Conservation (phyloP, 1,140 invertebrate species). For the Trachymyrmex cornetzi region DNA sequence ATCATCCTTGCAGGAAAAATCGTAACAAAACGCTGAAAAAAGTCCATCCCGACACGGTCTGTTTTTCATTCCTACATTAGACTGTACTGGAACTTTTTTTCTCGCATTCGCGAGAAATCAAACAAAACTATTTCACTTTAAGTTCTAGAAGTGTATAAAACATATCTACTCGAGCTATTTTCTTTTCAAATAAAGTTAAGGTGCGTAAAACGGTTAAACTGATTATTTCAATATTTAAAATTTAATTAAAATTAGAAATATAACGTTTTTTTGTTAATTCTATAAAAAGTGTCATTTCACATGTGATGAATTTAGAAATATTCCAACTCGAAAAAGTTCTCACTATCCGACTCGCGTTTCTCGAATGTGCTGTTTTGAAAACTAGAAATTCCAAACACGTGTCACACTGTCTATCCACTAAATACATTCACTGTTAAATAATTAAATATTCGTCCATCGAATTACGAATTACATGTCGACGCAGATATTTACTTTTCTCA, state of each 20-base stretch:
- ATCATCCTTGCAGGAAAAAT: neutral
- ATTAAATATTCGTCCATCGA: constrained; percentile 45
- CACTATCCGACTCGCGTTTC: neutral
- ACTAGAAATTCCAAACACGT: constrained; percentile 13
- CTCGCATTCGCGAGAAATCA: no score
- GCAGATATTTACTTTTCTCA: constrained; percentile 10
- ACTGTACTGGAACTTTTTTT: no score
- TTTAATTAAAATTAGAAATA: neutral
- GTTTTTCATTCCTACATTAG: no score
- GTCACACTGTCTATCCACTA: neutral
- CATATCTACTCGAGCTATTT: neutral
- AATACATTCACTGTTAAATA: constrained; percentile 8
- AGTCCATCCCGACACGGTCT: neutral
- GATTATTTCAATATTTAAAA: neutral
- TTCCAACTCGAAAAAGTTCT: neutral
- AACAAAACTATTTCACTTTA: no score
- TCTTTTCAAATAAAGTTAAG: neutral
- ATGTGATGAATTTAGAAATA: neutral
- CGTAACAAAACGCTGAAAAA: neutral
- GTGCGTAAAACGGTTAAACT: neutral
- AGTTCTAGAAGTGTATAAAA: no score
- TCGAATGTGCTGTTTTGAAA: neutral
- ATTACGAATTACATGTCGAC: constrained; percentile 12
- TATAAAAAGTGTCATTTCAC: neutral
- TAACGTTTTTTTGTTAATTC: neutral